These are phyloP conservation scores for Aleadryas rufinucha DNA, from an alignment of 2,113 vertebrate species.

Conservation along the genomic window DNA sequence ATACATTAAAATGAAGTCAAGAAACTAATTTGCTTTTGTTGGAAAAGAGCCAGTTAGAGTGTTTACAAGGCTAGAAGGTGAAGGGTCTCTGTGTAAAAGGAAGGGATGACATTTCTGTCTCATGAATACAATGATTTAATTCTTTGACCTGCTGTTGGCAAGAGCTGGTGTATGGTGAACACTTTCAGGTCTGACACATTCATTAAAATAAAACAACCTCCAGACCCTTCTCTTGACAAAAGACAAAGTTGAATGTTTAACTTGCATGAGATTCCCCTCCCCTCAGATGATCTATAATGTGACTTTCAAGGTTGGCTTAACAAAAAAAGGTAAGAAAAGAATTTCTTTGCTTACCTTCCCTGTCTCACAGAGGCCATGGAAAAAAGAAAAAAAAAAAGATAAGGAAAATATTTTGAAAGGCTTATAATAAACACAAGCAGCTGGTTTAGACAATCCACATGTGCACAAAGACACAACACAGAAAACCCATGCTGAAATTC, in stretches of 20 bases:
- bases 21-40: background rate
- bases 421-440: conserved; percentile 52
- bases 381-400: background rate
- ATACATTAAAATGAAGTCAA: background rate
- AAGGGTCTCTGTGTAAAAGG: conserved; percentile 25
- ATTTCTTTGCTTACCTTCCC: conserved; percentile 31
- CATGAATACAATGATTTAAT: conserved; percentile 54
- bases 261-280: background rate
- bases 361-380: background rate
- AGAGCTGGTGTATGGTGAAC: conserved; percentile 17
- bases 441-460: conserved; percentile 58
- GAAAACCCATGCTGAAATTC: conserved; percentile 38
- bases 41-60: conserved; percentile 14
- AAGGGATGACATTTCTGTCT: conserved; percentile 58
- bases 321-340: background rate
- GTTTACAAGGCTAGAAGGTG: conserved; percentile 46
- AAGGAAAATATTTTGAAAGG: conserved; percentile 55
- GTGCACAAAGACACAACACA: background rate
- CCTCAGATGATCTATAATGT: conserved; percentile 8
- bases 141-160: conserved; percentile 60
- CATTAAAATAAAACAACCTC: background rate
- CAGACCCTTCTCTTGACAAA: background rate
- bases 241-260: conserved; percentile 13
- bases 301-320: conserved; percentile 9
- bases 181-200: conserved; percentile 44